Base-by-base conservation (phyloP, 2,888 invertebrate species). In the Bruchidius siliquastri region DNA sequence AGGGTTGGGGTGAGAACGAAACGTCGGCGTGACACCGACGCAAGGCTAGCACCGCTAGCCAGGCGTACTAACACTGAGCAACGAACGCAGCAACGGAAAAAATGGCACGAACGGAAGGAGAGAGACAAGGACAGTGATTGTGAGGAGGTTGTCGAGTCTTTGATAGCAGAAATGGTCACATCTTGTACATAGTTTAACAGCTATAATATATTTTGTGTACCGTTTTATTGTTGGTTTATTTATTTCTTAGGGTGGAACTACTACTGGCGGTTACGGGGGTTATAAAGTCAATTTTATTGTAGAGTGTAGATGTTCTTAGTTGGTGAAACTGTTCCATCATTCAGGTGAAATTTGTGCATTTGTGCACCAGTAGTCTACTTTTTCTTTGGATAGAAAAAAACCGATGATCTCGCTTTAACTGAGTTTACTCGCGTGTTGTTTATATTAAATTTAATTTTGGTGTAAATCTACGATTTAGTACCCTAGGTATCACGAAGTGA, bases 1-100 rank as follows among this genome's bases (percentile, higher is more conserved):
- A 94, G 83, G 94, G 92, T 72, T 95, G 95, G 94, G 93, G 93
- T 83, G 94, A 94, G 83, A 93, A 94, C 77, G 92, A 92, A 82
- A 90, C 92, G 80, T 92, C 91, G 79, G 92, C 92, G 89, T 91
- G 90, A 91, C 90, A 89, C 84, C 85, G 84, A 80, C 82, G 86
- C 73, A 87, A 87, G 83, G 84, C 86, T 84, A 86, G 86, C 80
- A 85, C 86, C 20, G 83, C 86, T 86, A 86, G 86, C 79, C 86
- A 86, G 81, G 82, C 84, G 73, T 85, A 84, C 77, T 84, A 80
- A 82, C 49, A 49, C 49, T 4, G 49, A 49, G 1, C 49, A 49
- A 49, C 49, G 49, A 49, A 18, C 8, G 13, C 8, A 49, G 1
- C 26, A 26, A 13, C 49, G n/a, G n/a, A n/a, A n/a, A n/a, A n/a